Evolutionary conservation across 1,140 invertebrate genomes (phyloP).

Genomic region (Drosophila suzukii): DNA sequence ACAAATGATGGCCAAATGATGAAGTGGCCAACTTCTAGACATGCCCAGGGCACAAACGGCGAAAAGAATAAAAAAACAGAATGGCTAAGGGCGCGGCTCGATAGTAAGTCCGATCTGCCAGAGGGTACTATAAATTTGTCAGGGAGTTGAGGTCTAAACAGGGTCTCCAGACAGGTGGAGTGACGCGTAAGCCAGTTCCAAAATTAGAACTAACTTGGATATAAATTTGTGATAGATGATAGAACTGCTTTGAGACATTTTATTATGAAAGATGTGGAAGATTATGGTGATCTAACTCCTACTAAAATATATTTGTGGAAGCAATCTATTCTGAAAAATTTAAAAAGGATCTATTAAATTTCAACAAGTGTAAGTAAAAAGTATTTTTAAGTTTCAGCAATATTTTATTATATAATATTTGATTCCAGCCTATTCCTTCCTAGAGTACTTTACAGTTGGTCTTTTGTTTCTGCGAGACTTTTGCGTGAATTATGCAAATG

Average conservation of each 20-base stretch:
- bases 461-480: conserved; percentile 10
- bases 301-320: too few species aligned
- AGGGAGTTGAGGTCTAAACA: background rate
- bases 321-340: too few species aligned
- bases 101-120: conserved; percentile 4
- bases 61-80: conserved; percentile 26
- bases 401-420: too few species aligned
- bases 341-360: too few species aligned
- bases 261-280: too few species aligned
- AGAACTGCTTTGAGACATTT: too few species aligned
- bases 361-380: too few species aligned
- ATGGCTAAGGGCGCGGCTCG: conserved; percentile 59
- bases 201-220: conserved; percentile 1
- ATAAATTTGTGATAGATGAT: background rate
- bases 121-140: conserved; percentile 25
- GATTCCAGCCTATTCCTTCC: background rate
- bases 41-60: conserved; percentile 66
- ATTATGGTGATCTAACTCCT: too few species aligned
- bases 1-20: conserved; percentile 62
- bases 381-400: too few species aligned
- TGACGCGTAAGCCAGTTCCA: background rate
- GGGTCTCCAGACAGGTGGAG: conserved; percentile 3
- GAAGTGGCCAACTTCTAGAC: conserved; percentile 70
- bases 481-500: conserved; percentile 63
- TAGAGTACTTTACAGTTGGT: conserved; percentile 1